Evolutionary conservation across 2,888 invertebrate species (phyloP).

Genomic region (Luffia ferchaultella): DNA sequence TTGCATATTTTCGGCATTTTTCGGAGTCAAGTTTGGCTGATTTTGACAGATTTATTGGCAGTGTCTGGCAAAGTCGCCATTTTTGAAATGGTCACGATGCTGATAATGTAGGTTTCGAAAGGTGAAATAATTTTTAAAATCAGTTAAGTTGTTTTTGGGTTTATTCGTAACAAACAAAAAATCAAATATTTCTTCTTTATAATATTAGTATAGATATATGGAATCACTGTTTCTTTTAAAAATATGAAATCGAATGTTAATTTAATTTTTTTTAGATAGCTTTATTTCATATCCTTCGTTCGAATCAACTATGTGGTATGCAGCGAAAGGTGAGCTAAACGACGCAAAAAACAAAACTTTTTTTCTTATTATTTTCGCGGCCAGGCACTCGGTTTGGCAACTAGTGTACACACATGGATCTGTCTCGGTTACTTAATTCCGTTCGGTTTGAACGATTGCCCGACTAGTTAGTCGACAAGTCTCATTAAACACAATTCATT

Average conservation of each 20-base stretch:
- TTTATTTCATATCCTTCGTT: background rate
- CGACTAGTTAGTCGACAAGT: background rate
- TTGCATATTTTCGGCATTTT: no score
- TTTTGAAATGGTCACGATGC: no score
- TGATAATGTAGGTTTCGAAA: no score
- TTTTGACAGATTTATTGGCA: no score
- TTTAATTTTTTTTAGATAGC: no score
- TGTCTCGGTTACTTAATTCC: background rate
- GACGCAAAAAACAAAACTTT: background rate
- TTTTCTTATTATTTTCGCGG: background rate
- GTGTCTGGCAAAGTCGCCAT: no score
- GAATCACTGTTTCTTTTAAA: no score
- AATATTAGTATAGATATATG: no score
- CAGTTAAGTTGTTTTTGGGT: background rate
- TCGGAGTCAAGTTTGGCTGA: no score
- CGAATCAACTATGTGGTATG: background rate
- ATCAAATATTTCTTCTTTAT: background rate
- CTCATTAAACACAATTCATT: background rate
- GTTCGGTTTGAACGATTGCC: background rate
- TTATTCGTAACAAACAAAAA: background rate
- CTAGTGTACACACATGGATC: background rate
- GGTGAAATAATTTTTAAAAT: no score
- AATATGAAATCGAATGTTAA: no score
- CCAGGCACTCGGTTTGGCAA: background rate
- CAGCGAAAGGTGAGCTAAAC: background rate